Conservation (phyloP, 2,797 vertebrate species). For the Coregonus suidteri region DNA sequence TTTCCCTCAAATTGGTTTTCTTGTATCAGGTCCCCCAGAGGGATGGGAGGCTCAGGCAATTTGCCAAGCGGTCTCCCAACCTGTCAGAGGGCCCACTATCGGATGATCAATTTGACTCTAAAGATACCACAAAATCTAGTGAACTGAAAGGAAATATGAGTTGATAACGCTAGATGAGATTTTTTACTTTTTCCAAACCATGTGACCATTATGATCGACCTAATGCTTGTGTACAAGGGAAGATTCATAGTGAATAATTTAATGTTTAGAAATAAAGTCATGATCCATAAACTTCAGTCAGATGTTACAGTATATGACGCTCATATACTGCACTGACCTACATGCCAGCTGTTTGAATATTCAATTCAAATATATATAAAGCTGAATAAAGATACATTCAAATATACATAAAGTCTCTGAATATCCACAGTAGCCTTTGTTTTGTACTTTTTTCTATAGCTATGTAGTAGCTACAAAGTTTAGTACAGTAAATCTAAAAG, state of each 20-base stretch:
- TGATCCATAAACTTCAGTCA: not conserved
- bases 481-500: not conserved
- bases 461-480: not conserved
- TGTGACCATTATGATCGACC: conserved; percentile 53
- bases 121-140: conserved; percentile 45
- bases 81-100: conserved; percentile 58
- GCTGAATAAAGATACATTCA: not conserved
- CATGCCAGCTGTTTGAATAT: not conserved
- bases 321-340: not conserved
- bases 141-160: conserved; percentile 53
- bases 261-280: not conserved
- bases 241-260: not conserved
- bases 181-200: conserved; percentile 39
- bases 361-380: not conserved
- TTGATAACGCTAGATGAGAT: conserved; percentile 54
- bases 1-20: conserved; percentile 17
- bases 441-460: not conserved
- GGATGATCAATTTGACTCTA: conserved; percentile 58
- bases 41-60: conserved; percentile 40
- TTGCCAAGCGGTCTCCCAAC: conserved; percentile 43
- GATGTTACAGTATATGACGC: not conserved
- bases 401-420: not conserved
- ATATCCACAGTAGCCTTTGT: not conserved
- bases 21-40: not conserved
- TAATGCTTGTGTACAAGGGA: conserved; percentile 29